phyloP scores from a whole-genome alignment of 2,888 invertebrate genomes.

The Caenorhabditis sp. region DNA sequence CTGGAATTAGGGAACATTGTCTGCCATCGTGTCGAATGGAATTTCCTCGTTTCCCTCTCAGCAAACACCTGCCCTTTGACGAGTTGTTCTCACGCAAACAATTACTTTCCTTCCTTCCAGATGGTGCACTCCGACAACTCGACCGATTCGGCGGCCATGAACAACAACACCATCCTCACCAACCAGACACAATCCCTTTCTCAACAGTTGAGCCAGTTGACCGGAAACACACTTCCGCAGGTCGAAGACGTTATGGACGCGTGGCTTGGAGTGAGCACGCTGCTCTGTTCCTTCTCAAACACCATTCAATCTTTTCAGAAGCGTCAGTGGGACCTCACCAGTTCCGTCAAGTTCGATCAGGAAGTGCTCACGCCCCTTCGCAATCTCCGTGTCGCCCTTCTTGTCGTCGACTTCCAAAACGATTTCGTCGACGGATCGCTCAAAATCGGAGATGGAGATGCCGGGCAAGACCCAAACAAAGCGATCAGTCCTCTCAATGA shows the following conservation, averaged over 20 bases:
- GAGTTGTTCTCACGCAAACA: slow-evolving; percentile 22
- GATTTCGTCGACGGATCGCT: slow-evolving; percentile 96
- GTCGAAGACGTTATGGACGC: slow-evolving; percentile 44
- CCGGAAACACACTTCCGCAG: slow-evolving; percentile 32
- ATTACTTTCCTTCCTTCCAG: slow-evolving; percentile 15
- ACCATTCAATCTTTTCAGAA: slow-evolving; percentile 12
- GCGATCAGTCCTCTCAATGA: slow-evolving; percentile 70
- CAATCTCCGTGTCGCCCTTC: slow-evolving; percentile 83
- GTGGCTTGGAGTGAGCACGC: slow-evolving; percentile 49
- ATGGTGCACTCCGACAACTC: slow-evolving; percentile 51
- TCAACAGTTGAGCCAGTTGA: slow-evolving; percentile 38
- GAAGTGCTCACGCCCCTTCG: slow-evolving; percentile 50
- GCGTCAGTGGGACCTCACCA: slow-evolving; percentile 36
- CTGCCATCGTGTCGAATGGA: slow-evolving; percentile 1
- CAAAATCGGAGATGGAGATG: slow-evolving; percentile 84
- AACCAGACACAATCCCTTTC: slow-evolving; percentile 47
- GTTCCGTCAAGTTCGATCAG: slow-evolving; percentile 33
- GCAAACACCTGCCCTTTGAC: slow-evolving; percentile 21
- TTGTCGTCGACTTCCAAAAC: slow-evolving; percentile 97
- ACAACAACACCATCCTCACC: slow-evolving; percentile 49
- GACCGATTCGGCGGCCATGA: slow-evolving; percentile 14
- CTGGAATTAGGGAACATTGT: slow-evolving; percentile 40
- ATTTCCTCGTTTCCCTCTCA: no score
- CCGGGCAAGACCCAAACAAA: slow-evolving; percentile 70
- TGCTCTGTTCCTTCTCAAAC: no score